Percentiles rank a stretch among this genome's conserved stretches.
These are phyloP conservation scores for Strigamia crassipes DNA, from an alignment of 2,888 invertebrate genomes.

Conservation along the genomic window DNA sequence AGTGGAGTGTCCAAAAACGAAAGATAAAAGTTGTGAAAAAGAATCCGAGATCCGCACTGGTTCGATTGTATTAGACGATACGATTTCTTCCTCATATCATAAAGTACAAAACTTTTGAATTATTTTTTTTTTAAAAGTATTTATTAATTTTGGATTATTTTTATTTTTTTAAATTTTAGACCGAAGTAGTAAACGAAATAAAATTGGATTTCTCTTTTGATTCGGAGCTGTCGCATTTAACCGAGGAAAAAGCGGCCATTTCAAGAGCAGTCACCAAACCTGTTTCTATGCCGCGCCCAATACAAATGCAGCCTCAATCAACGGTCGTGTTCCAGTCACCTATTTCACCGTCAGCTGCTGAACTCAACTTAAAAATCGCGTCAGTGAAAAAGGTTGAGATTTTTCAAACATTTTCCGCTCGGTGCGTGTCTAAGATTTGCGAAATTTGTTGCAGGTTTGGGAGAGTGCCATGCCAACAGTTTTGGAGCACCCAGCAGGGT, in stretches of 20 bases:
- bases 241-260: slow-evolving; percentile 55
- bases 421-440: too few species aligned
- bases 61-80: background rate
- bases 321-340: slow-evolving; percentile 68
- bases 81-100: slow-evolving; percentile 34
- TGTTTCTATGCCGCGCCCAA: slow-evolving; percentile 54
- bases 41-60: background rate
- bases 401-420: slow-evolving; percentile 46
- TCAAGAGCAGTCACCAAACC: slow-evolving; percentile 66
- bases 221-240: slow-evolving; percentile 67
- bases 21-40: background rate
- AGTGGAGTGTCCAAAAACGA: slow-evolving; percentile 3
- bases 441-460: slow-evolving; percentile 67
- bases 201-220: slow-evolving; percentile 87
- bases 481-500: slow-evolving; percentile 54
- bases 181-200: slow-evolving; percentile 81
- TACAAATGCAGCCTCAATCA: slow-evolving; percentile 50
- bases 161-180: slow-evolving; percentile 48
- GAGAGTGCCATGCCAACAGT: slow-evolving; percentile 64
- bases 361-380: slow-evolving; percentile 90
- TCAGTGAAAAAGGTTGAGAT: slow-evolving; percentile 79
- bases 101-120: background rate
- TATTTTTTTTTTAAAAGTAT: background rate
- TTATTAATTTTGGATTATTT: background rate
- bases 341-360: slow-evolving; percentile 81